Base-by-base conservation (phyloP, 37 sponge, comb jelly and placozoan genomes). In the Lycopodina hypogea region DNA sequence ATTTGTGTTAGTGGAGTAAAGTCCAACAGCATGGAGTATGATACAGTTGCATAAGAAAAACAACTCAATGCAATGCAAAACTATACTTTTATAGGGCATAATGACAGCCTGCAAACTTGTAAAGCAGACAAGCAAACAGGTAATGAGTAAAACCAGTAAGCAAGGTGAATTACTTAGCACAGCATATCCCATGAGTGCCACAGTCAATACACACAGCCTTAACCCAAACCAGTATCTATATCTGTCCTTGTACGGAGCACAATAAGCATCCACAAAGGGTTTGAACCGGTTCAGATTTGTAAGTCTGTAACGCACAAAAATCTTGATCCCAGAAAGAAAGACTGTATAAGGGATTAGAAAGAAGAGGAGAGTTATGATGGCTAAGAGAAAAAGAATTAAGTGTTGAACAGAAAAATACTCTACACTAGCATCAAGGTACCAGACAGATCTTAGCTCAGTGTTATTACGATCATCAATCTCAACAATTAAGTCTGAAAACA, bases 191-290 rank as follows among this genome's bases (percentile, higher is more conserved):
- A 71, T 56, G 36, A 39, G 56, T 6, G 76, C 8, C 21, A 70
- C 59, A 26, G 68, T 41, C 17, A 66, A 57, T 15, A 71, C 61
- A n/a, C 61, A 60, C 14, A 84, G 63, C 17, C 60, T 38, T 7
- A 41, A 18, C 18, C 85, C 85, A 56, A 48, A 39, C 85, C 85
- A 84, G 42, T 56, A 84, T 23, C 78, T 17, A 23, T 41, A 77
- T 23, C 39, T 77, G 52, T 84, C 85, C 67, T 71, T 84, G 65
- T 71, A 84, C 9, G 85, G 85, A 36, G 71, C 85, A 45, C 58
- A 58, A 22, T 58, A 78, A 6, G 62, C 78, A 78, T 84, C 78
- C 18, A 84, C 26, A n/a, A 84, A 42, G 32, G 85, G 85, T 28
- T 33, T 77, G 14, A 84, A 30, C 6, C 74, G 9, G 9, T 45